Evolutionary conservation across 2,113 vertebrate species (phyloP).

Genomic region (Eretmochelys imbricata): DNA sequence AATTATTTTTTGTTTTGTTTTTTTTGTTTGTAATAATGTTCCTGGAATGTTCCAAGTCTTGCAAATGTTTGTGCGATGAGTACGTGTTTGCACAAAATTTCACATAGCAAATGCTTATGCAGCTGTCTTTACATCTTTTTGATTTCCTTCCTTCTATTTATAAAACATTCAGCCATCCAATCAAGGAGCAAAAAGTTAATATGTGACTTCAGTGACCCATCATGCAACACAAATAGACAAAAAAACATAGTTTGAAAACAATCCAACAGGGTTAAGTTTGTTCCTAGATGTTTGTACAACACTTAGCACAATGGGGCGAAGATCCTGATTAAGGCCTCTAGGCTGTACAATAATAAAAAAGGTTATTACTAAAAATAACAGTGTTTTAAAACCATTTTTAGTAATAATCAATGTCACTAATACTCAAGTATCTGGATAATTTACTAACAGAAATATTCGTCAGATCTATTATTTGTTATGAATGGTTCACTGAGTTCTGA

Average conservation of each 20-base stretch:
- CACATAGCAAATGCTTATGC: neutral
- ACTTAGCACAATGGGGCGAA: neutral
- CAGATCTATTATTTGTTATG: neutral
- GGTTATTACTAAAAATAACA: neutral
- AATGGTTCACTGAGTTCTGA: neutral
- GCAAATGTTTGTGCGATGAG: neutral
- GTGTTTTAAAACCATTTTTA: neutral
- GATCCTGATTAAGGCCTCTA: neutral
- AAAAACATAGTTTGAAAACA: neutral
- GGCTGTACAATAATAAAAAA: neutral
- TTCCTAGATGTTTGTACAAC: neutral
- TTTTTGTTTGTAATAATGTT: neutral
- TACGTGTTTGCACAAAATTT: accelerated
- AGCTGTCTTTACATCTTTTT: neutral
- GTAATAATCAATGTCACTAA: neutral
- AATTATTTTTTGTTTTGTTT: neutral
- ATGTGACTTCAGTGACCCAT: neutral
- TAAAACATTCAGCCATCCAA: accelerated
- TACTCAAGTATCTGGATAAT: neutral
- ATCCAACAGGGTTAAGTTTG: neutral
- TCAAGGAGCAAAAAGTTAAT: neutral
- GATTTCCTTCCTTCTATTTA: neutral
- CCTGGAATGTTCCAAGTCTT: neutral
- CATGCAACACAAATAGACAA: neutral
- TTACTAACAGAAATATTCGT: neutral